phyloP scores from a whole-genome alignment of 2,797 vertebrate genomes.

The Schizopygopsis pylzovi region DNA sequence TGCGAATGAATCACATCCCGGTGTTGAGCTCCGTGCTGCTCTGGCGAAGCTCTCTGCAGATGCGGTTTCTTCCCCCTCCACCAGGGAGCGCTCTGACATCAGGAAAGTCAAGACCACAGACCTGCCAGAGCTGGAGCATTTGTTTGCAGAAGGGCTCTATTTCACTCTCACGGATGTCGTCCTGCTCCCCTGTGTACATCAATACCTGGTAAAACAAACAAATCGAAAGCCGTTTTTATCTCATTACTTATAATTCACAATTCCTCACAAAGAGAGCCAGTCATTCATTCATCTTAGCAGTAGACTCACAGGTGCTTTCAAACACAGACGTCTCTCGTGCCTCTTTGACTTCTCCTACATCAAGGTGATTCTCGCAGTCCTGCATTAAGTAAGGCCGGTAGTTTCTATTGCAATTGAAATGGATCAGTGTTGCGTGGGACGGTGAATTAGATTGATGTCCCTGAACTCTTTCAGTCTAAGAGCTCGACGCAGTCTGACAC shows the following conservation, averaged over 20 bases:
- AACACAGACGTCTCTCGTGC: background rate
- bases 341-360: constrained; percentile 18
- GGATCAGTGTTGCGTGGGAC: background rate
- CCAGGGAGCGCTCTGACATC: constrained; percentile 85
- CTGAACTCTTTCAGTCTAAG: constrained; percentile 7
- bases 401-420: background rate
- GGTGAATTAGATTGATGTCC: constrained; percentile 17
- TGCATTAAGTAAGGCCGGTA: background rate
- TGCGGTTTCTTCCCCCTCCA: constrained; percentile 69
- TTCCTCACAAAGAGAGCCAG: background rate
- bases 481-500: background rate
- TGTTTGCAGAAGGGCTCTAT: constrained; percentile 96
- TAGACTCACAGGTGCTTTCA: constrained; percentile 5
- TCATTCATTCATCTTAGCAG: background rate
- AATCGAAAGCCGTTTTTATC: background rate
- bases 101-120: constrained; percentile 89
- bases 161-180: constrained; percentile 95
- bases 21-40: constrained; percentile 84
- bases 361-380: background rate
- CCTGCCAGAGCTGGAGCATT: constrained; percentile 87
- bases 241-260: background rate
- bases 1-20: constrained; percentile 29
- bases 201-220: constrained; percentile 87
- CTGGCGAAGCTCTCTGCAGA: constrained; percentile 84
- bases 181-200: constrained; percentile 91